Base-by-base conservation (phyloP, 2,113 vertebrate species). In the Thinocorus orbignyianus region DNA sequence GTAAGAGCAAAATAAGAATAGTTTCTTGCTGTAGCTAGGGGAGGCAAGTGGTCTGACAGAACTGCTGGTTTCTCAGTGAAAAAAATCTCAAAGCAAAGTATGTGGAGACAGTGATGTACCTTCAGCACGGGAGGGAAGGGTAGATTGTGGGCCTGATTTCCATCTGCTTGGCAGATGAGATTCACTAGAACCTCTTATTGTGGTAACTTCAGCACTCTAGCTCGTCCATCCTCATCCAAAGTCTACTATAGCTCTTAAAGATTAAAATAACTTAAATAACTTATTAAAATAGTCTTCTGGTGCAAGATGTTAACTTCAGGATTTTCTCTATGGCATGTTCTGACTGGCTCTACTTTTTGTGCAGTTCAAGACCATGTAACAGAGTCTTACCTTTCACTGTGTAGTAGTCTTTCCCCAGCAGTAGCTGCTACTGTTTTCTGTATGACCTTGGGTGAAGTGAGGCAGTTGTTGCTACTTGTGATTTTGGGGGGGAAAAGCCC, bases 1-100 rank as follows among this genome's bases (percentile, higher is more conserved):
- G 98, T 98, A 92, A 97, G 97, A 62, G 33, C 22, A 28, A 60
- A 70, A 6, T 35, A 35, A 86, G 76, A 44, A n/a, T n/a, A 8
- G 5, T 2, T 74, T 91, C 41, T 79, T 8, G 1, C 15, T 77
- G 17, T 37, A 80, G 37, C 23, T 70, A 33, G 66, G 30, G n/a
- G 17, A 66, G 22, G 48, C 37, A 49, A 26, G 30, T 81, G 42
- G 25, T 54, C 62, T 64, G 24, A 81, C 22, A 66, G 44, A 57
- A 46, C 7, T 68, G 11, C 24, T 74, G 20, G 2, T 31, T 79
- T 16, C 61, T 81, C 46, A 42, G 14, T 61, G 39, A 20, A 42
- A 84, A 79, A 85, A 74, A 26, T 41, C 10, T 17, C 5, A 22
- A 62, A 60, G 18, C 11, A 33, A 46, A 62, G 16, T 35, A 7